Evolutionary conservation across 2,888 invertebrate species (phyloP).

Genomic region (Lutraria lutraria): DNA sequence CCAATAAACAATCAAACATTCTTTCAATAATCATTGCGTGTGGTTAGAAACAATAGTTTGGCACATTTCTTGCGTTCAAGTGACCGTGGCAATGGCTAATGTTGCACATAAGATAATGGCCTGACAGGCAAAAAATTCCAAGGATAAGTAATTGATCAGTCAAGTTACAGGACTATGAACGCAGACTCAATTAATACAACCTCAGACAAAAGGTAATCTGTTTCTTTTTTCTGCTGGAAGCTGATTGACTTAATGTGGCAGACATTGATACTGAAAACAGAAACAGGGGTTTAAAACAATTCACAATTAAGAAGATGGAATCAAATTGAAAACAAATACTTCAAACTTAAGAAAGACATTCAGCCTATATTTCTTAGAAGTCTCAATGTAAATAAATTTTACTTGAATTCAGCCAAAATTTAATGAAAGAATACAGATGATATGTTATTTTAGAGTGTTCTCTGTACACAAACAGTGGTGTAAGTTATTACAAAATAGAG

Average conservation of each 20-base stretch:
- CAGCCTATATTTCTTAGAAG: background rate
- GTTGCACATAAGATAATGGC: slow-evolving; percentile 17
- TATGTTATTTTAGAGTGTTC: background rate
- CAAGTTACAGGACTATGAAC: background rate
- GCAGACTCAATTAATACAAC: background rate
- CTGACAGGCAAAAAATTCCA: background rate
- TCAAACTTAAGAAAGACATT: background rate
- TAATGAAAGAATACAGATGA: background rate
- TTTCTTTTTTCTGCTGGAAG: background rate
- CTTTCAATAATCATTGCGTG: slow-evolving; percentile 23
- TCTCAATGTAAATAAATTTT: background rate
- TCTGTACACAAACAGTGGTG: background rate
- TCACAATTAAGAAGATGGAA: background rate
- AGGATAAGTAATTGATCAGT: slow-evolving; percentile 16
- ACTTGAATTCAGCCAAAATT: slow-evolving; percentile 5
- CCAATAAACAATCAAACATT: slow-evolving; percentile 23
- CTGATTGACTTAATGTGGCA: background rate
- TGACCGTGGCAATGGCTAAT: slow-evolving; percentile 14
- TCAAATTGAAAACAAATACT: background rate
- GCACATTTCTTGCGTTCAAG: slow-evolving; percentile 3
- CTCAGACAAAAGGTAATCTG: background rate
- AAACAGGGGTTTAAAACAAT: too few relatives aligned
- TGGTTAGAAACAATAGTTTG: background rate
- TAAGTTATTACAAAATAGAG: background rate
- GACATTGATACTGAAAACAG: too few relatives aligned